Conservation (phyloP, 2,888 invertebrate species). For the Phyllotreta striolata region DNA sequence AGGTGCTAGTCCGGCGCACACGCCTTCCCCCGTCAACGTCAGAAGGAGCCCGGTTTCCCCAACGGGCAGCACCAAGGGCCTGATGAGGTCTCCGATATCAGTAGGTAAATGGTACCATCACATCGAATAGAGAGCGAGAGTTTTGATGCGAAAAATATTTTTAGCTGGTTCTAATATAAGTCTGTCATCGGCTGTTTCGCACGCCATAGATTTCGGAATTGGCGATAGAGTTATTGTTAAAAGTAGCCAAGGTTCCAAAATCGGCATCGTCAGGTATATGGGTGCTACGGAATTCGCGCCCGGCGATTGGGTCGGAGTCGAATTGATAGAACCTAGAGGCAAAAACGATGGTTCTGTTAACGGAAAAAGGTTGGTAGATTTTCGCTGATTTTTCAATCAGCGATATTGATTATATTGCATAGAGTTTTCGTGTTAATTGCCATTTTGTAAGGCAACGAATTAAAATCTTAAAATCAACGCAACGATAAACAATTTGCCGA, state of each 20-base stretch:
- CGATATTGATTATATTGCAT: no score
- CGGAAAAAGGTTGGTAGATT: constrained; percentile 76
- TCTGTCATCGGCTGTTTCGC: constrained; percentile 59
- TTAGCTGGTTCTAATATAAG: constrained; percentile 65
- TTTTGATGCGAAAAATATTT: constrained; percentile 34
- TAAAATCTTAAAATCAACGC: no score
- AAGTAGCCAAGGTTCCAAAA: constrained; percentile 86
- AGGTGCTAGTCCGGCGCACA: constrained; percentile 56
- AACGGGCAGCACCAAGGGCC: constrained; percentile 54
- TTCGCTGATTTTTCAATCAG: not conserved
- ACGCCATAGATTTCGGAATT: constrained; percentile 72
- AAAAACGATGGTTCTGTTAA: constrained; percentile 97
- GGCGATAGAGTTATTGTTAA: constrained; percentile 93
- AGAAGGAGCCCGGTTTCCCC: constrained; percentile 55
- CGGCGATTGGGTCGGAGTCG: constrained; percentile 96
- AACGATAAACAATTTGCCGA: no score
- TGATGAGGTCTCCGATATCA: constrained; percentile 52
- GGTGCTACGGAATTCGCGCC: constrained; percentile 90
- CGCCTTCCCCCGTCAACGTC: constrained; percentile 50
- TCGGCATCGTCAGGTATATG: constrained; percentile 84
- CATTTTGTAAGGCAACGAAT: no score
- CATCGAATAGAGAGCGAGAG: not conserved
- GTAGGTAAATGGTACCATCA: constrained; percentile 47
- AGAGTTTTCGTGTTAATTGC: no score
- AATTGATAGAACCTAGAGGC: constrained; percentile 91